Evolutionary conservation across 1,140 invertebrate species (phyloP), one percentile per base, ranked within the genome.

Genomic region (Drosophila obscura): DNA sequence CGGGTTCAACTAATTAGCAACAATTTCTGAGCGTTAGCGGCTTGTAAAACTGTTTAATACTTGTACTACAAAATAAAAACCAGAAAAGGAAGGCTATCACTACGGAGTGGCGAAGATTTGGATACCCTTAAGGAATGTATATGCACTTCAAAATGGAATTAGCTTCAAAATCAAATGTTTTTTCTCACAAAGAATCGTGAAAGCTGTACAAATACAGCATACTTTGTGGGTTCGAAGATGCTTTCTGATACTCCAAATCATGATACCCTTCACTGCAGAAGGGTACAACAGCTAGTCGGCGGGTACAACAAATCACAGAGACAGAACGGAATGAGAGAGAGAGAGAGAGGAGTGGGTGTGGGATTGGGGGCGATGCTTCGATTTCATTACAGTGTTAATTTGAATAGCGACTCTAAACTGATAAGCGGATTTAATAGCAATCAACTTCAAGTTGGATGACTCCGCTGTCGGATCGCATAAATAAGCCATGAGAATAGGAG

Each of bases 1-100:
- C 73, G 72, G 43, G 61, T 77, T 83, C 75, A 64, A 60, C 79
- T 88, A 88, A 88, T 88, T 88, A 88, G 83, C 83, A 88, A 64
- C 83, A 88, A 88, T 88, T 88, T 88, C 73, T 67, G 82, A 85
- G 46, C 78, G 82, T 88, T 88, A 88, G 83, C 83, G 79, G 83
- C 83, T 88, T 88, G 79, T 88, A 88, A 88, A 88, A 80, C 71
- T 76, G 75, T 88, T 87, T 87, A 88, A 78, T 88, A 78, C 82
- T 82, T 39, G 53, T 41, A 19, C 28, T 31, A 26, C n/a, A 63
- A 26, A 15, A 19, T 26, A 16, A 53, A 35, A 52, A 41, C 16
- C 9, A 52, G 8, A 50, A 22, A 8, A 39, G 16, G 2, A 31
- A 7, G 31, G 7, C 24, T 35, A 7, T 22, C 9, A 11, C 11